These are phyloP conservation scores for Tenthredo notha DNA, from an alignment of 2,888 invertebrate genomes.

Conservation along the genomic window DNA sequence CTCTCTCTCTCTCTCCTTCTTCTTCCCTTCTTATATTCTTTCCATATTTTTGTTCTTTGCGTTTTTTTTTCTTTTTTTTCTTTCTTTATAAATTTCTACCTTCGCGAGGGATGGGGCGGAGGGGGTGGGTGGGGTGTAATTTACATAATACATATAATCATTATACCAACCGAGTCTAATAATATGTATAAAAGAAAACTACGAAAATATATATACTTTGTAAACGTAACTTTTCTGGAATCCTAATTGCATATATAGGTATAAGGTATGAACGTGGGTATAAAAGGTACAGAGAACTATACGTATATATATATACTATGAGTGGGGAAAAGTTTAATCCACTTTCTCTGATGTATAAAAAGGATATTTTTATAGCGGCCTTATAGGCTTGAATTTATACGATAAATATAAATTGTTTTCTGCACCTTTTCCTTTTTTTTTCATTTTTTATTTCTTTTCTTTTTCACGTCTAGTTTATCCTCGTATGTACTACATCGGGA, in stretches of 20 bases:
- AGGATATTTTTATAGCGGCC: not conserved
- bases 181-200: slow-evolving; percentile 8
- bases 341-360: slow-evolving; percentile 20
- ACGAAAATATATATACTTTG: slow-evolving; percentile 1
- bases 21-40: not conserved
- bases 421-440: not conserved
- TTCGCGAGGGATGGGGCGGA: too few species aligned
- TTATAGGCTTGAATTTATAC: slow-evolving; percentile 3
- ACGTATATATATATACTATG: not conserved
- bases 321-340: slow-evolving; percentile 32
- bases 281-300: not conserved
- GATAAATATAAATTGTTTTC: slow-evolving; percentile 12
- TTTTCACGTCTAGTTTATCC: not conserved
- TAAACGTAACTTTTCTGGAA: slow-evolving; percentile 12
- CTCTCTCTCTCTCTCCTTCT: too few species aligned
- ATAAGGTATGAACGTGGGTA: not conserved
- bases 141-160: not conserved
- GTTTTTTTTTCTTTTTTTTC: not conserved
- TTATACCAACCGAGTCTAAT: slow-evolving; percentile 4
- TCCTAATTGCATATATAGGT: not conserved
- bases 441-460: not conserved
- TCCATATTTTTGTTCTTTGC: not conserved
- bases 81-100: not conserved
- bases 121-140: too few species aligned
- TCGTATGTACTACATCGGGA: not conserved